Evolutionary conservation across 2,797 vertebrate genomes (phyloP).

Genomic region (Botia kubotai): DNA sequence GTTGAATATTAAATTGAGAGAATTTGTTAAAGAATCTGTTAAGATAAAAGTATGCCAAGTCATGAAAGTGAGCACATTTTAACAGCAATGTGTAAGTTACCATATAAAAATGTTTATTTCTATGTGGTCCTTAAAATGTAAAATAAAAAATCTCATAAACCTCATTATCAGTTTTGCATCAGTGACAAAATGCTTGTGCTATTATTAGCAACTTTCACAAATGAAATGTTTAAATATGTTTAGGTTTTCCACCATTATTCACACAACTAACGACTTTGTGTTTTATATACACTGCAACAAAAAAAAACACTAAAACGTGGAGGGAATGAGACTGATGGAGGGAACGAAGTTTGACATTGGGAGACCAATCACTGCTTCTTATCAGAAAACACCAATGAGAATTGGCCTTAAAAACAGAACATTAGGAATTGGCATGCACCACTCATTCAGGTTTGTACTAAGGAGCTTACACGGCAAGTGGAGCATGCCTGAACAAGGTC

Average conservation of each 20-base stretch:
- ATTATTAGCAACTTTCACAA: slow-evolving; percentile 35
- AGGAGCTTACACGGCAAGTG: too few species aligned
- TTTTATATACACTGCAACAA: background rate
- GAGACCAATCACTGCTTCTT: too few species aligned
- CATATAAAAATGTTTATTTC: background rate
- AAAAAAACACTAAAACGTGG: background rate
- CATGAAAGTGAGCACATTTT: slow-evolving; percentile 4
- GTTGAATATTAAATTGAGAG: slow-evolving; percentile 42
- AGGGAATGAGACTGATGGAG: too few species aligned
- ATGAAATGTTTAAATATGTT: slow-evolving; percentile 17
- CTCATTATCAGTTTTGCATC: slow-evolving; percentile 30
- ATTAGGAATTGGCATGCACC: too few species aligned
- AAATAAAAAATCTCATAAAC: background rate
- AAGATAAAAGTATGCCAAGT: slow-evolving; percentile 17
- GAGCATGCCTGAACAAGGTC: too few species aligned
- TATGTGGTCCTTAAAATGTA: background rate
- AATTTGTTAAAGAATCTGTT: background rate
- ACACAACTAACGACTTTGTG: background rate
- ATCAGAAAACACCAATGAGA: too few species aligned
- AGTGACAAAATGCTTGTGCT: slow-evolving; percentile 14
- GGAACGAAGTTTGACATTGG: too few species aligned
- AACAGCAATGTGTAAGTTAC: background rate
- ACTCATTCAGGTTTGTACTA: too few species aligned
- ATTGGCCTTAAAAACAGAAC: too few species aligned
- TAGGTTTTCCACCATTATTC: slow-evolving; percentile 24